Evolutionary conservation across 2,888 invertebrate species (phyloP), one percentile per base, ranked within the genome.

Genomic region (Microplitis manilae): DNA sequence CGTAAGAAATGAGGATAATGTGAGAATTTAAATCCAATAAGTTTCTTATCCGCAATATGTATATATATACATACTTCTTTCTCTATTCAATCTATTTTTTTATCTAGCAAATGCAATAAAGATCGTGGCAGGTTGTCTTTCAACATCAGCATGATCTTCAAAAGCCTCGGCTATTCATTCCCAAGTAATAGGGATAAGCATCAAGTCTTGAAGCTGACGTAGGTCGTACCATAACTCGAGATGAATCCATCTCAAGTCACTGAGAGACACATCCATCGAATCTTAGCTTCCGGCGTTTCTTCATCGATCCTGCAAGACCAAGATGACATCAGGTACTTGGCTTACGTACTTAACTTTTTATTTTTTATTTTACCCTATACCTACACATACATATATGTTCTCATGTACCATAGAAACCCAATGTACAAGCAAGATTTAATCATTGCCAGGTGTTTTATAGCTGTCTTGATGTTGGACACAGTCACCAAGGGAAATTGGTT

Each of bases 121-220:
- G 17, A 62, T 62, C 62, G 62, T 62, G n/a, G n/a, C 62, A 62
- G 17, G 15, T 62, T 62, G 62, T n/a, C 62, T 15, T 17, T 62
- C 62, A 17, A 62, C 62, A 17, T 15, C 62, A 62, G n/a, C 62
- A 62, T 6, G 17, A 17, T 15, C 62, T n/a, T 62, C 68, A 40
- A 39, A 39, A 39, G 41, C n/a, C 40, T 41, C 50, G 40, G 68
- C 68, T 68, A 68, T 68, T 68, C 68, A 68, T 68, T 41, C 68
- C 41, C 30, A 13, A 68, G 65, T 67, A 67, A 67, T 38, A 38
- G 65, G 65, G 65, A 38, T 41, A n/a, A 41, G 40, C 68, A 40
- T 68, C 68, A 62, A 62, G 62, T 62, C 62, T 8, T 62, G 62
- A 62, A 62, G 62, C 62, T 62, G 62, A 62, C 62, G 62, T 17